phyloP scores from a whole-genome alignment of 2,113 vertebrate species.

The Cyprinus carpio region DNA sequence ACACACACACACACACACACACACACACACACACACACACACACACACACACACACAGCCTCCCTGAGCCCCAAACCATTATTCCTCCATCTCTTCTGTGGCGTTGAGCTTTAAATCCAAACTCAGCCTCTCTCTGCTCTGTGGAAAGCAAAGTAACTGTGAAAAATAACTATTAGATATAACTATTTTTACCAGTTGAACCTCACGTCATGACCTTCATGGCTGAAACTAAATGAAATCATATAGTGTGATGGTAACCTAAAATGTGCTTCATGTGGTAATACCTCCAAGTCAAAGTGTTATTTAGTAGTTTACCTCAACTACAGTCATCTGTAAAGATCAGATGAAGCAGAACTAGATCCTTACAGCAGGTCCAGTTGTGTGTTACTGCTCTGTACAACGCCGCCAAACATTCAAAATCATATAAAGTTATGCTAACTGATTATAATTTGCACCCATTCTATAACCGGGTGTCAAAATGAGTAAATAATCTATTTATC shows the following conservation, averaged over 20 bases:
- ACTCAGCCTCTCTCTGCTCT: constrained; percentile 25
- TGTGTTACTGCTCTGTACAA: not conserved
- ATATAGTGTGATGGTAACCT: not conserved
- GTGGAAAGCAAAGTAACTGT: not conserved
- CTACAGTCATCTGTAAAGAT: not conserved
- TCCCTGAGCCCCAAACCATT: constrained; percentile 35
- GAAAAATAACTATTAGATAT: not conserved
- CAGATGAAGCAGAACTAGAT: not conserved
- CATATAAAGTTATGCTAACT: not conserved
- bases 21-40: not conserved
- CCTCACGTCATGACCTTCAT: not conserved
- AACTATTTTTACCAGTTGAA: not conserved
- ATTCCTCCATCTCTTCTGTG: constrained; percentile 17
- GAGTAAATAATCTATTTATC: not conserved
- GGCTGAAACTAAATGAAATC: not conserved
- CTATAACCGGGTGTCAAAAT: not conserved
- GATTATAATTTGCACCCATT: not conserved
- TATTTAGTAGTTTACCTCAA: not conserved
- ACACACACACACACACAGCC: not conserved
- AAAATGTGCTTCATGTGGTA: not conserved
- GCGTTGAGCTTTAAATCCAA: constrained; percentile 31
- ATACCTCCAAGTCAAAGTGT: not conserved
- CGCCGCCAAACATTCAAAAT: not conserved
- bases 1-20: not conserved
- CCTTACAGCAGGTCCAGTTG: not conserved